Evolutionary conservation across 2,888 invertebrate genomes (phyloP).

Genomic region (Noctua comes): DNA sequence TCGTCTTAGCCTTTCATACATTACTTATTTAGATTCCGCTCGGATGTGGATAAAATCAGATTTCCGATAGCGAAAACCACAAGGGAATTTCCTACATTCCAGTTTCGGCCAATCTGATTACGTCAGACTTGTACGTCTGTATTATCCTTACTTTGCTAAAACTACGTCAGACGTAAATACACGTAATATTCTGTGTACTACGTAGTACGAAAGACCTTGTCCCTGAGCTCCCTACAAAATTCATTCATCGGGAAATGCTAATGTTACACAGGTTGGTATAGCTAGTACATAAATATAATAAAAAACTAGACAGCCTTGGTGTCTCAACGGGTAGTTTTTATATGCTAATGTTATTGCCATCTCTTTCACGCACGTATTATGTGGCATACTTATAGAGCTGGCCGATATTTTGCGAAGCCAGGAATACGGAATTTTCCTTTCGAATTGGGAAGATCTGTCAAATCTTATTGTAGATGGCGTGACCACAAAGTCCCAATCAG

Average conservation of each 20-base stretch:
- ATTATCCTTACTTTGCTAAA: background rate
- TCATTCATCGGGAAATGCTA: slow-evolving; percentile 29
- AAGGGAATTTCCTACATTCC: background rate
- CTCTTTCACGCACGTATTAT: slow-evolving; percentile 12
- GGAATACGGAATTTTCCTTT: no score
- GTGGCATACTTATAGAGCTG: no score
- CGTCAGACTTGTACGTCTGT: background rate
- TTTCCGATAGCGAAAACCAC: background rate
- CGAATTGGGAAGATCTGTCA: background rate
- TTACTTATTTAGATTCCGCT: background rate
- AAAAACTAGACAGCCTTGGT: slow-evolving; percentile 38
- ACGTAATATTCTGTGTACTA: slow-evolving; percentile 1
- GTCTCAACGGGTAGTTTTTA: slow-evolving; percentile 19
- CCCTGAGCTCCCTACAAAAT: slow-evolving; percentile 1
- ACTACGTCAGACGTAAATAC: slow-evolving; percentile 16
- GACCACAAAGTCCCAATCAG: background rate
- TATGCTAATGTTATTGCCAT: slow-evolving; percentile 19
- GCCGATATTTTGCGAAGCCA: background rate
- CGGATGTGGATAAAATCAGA: background rate
- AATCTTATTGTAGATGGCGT: background rate
- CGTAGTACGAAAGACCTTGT: slow-evolving; percentile 40
- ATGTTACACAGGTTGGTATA: background rate
- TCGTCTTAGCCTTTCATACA: no score
- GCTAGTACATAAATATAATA: slow-evolving; percentile 3
- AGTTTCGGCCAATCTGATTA: background rate